Conservation (phyloP, 2,113 vertebrate genomes). For the Dolichallabes microphthalmus region DNA sequence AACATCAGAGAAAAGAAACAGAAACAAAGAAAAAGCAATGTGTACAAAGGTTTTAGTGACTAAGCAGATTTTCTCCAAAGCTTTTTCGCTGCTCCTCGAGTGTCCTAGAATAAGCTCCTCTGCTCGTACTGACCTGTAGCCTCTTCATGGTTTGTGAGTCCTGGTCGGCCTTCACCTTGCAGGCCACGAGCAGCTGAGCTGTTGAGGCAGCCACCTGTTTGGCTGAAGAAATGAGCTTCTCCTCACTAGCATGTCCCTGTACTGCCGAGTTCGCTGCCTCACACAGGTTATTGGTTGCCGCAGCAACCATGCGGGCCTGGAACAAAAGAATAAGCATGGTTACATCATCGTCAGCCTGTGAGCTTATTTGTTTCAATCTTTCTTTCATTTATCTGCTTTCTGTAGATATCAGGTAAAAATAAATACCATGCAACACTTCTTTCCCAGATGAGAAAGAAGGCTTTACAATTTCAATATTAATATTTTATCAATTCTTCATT, state of each 20-base stretch:
- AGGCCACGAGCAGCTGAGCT: conserved; percentile 93
- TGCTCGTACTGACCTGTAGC: conserved; percentile 80
- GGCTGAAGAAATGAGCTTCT: conserved; percentile 94
- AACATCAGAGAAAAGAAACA: not conserved
- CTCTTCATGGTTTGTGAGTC: conserved; percentile 98
- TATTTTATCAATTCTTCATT: not conserved
- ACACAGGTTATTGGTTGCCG: conserved; percentile 93
- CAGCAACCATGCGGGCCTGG: conserved; percentile 93
- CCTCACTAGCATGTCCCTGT: conserved; percentile 92
- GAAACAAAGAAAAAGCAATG: not conserved
- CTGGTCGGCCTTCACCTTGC: conserved; percentile 97
- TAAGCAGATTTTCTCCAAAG: not conserved
- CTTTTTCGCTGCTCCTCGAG: not conserved
- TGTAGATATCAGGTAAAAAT: not conserved
- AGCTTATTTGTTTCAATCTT: not conserved
- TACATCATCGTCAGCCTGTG: not conserved
- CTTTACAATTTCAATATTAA: not conserved
- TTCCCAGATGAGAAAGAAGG: not conserved
- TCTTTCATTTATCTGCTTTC: not conserved
- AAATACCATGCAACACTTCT: not conserved
- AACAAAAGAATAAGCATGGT: not conserved
- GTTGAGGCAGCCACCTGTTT: conserved; percentile 96
- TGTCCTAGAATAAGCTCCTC: not conserved
- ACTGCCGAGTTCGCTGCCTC: conserved; percentile 92
- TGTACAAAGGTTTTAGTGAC: not conserved